phyloP scores from a whole-genome alignment of 1,140 invertebrate species.

The Littorina saxatilis region DNA sequence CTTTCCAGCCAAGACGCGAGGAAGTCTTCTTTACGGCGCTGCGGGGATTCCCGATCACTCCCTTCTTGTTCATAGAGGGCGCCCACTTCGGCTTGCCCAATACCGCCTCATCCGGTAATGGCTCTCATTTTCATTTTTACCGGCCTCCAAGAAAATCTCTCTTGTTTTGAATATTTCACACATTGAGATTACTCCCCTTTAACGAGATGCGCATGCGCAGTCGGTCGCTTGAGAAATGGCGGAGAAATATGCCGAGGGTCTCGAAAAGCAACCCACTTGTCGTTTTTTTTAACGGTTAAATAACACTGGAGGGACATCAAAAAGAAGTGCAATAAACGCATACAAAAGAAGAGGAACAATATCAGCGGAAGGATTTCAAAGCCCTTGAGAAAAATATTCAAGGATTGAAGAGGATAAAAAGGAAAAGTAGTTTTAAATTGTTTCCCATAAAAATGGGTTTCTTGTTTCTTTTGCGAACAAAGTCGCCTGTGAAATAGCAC shows the following conservation, averaged over 20 bases:
- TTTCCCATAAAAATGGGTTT: too few relatives aligned
- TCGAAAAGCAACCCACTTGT: background rate
- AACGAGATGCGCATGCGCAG: constrained; percentile 6
- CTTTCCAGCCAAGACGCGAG: background rate
- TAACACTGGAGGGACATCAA: background rate
- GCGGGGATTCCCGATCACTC: constrained; percentile 11
- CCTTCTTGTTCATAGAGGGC: background rate
- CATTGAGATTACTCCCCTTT: constrained; percentile 2
- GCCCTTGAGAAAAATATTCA: too few relatives aligned
- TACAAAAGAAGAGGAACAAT: too few relatives aligned
- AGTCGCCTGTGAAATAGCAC: too few relatives aligned
- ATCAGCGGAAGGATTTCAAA: too few relatives aligned
- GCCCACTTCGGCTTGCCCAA: constrained; percentile 6
- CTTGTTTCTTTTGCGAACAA: too few relatives aligned
- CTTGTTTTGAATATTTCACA: constrained; percentile 30
- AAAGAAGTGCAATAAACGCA: too few relatives aligned
- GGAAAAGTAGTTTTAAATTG: too few relatives aligned
- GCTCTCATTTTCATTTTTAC: constrained; percentile 11
- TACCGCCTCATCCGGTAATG: constrained; percentile 37
- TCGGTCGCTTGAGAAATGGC: constrained; percentile 1
- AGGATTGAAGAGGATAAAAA: too few relatives aligned
- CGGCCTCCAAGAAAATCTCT: background rate
- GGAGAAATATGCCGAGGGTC: background rate
- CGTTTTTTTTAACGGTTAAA: constrained; percentile 1
- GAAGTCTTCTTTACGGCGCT: constrained; percentile 30